Evolutionary conservation across 2,888 invertebrate species (phyloP), one percentile per base, ranked within the genome.

Genomic region (Leucoptera coffeella): DNA sequence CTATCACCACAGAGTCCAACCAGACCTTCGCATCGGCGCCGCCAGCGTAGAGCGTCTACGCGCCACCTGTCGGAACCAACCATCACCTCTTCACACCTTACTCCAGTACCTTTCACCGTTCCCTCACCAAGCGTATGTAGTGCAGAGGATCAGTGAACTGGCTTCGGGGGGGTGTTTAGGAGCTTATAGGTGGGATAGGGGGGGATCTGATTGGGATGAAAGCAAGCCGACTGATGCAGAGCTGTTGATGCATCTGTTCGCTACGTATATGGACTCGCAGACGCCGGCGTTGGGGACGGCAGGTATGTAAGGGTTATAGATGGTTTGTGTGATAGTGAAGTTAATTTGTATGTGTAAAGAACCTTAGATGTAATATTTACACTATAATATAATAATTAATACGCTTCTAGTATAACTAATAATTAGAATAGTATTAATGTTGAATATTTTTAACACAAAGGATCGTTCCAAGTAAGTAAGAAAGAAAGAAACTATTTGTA

Each of bases 111-210:
- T 94, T 31, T 88, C 90, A 45, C 71, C 88, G 26, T 82, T 82
- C 25, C 71, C 81, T 11, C 88, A 92, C 62, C 92, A 92, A 54
- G 85, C 87, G 45, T 94, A 93, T 65, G 62, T 90, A 10, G 83
- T 86, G 25, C 80, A 78, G 33, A 73, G 94, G 38, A 81, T 93
- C 17, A 74, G 75, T 44, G 85, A 86, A 41, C 69, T 94, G 33
- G 77, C 85, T 1, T 78, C 75, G 45, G 91, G 90, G 32, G 88
- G 91, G 7, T 90, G 90, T 45, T 84, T 94, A 69, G 85, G 88
- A 43, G 85, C 84, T 40, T 95, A 85, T 60, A 80, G 81, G 35
- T 94, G 94, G 93, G 82, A 85, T 57, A 77, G 82, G 30, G 93
- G 93, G 23, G 83, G 85, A 22, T 62, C 85, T 41, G 78, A 77